phyloP scores from a whole-genome alignment of 2,888 invertebrate species.

The Melolontha melolontha region DNA sequence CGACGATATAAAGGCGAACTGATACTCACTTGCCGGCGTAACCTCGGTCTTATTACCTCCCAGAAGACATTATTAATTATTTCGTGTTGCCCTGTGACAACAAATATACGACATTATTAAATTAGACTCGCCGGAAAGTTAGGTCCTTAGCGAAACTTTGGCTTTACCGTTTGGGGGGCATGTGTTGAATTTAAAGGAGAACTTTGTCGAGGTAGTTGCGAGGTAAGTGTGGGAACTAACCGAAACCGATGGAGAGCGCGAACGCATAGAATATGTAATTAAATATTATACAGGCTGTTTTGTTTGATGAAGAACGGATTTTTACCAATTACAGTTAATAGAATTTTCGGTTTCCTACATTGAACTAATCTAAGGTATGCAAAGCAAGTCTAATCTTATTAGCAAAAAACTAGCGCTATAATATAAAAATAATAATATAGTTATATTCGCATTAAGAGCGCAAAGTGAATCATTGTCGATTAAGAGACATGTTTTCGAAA shows the following conservation, averaged over 20 bases:
- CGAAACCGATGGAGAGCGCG: constrained; percentile 3
- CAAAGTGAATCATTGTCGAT: too few species aligned
- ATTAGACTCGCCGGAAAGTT: constrained; percentile 35
- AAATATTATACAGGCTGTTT: constrained; percentile 4
- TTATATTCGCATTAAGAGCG: too few species aligned
- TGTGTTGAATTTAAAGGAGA: constrained; percentile 41
- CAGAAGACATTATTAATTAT: constrained; percentile 40
- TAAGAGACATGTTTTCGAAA: too few species aligned
- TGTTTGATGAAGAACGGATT: not conserved
- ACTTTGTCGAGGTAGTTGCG: not conserved
- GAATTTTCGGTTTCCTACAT: too few species aligned
- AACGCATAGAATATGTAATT: constrained; percentile 29
- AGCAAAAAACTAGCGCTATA: too few species aligned
- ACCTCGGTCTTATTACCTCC: constrained; percentile 23
- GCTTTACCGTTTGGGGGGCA: constrained; percentile 19
- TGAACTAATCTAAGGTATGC: too few species aligned
- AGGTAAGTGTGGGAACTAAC: not conserved
- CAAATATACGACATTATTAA: constrained; percentile 41
- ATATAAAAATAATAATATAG: too few species aligned
- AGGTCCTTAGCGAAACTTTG: constrained; percentile 38
- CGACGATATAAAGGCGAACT: constrained; percentile 16
- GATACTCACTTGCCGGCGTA: constrained; percentile 8
- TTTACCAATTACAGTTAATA: not conserved
- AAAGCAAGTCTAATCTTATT: too few species aligned
- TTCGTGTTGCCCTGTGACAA: constrained; percentile 27